These are phyloP conservation scores for Thrips palmi DNA, from an alignment of 1,140 invertebrate species.

Conservation along the genomic window DNA sequence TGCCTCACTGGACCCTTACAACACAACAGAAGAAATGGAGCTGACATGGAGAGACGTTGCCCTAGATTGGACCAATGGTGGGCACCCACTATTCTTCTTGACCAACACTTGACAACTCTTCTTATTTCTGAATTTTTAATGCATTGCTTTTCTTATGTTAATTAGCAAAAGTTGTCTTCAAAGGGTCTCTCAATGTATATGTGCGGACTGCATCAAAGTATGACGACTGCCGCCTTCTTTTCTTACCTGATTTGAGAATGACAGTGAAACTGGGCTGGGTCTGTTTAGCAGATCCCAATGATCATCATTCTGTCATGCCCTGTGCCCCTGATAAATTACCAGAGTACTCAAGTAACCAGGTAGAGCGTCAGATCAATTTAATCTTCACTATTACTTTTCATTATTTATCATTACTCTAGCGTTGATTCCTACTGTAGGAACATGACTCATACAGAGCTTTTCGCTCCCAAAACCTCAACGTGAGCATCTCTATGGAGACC, in stretches of 20 bases:
- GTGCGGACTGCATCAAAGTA: constrained; percentile 95
- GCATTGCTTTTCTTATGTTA: constrained; percentile 15
- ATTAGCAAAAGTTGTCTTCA: constrained; percentile 62
- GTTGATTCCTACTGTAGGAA: constrained; percentile 28
- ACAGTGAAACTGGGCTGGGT: constrained; percentile 78
- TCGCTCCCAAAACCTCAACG: constrained; percentile 80
- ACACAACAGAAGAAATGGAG: constrained; percentile 98
- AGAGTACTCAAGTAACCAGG: constrained; percentile 90
- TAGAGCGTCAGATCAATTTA: constrained; percentile 17
- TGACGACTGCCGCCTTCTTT: constrained; percentile 84
- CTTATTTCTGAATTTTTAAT: no score
- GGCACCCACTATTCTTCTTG: no score
- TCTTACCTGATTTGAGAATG: constrained; percentile 75
- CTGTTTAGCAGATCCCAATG: constrained; percentile 80
- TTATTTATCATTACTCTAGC: background rate
- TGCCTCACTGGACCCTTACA: constrained; percentile 93
- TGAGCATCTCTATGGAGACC: constrained; percentile 78
- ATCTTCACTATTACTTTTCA: background rate
- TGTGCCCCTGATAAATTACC: constrained; percentile 93
- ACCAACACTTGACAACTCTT: no score
- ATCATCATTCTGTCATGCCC: constrained; percentile 90
- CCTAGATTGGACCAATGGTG: constrained; percentile 91
- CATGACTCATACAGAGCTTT: constrained; percentile 82
- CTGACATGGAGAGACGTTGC: constrained; percentile 80
- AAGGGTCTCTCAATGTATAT: constrained; percentile 71